phyloP scores from a whole-genome alignment of 2,888 invertebrate species.

The Sarcophaga rosellei region DNA sequence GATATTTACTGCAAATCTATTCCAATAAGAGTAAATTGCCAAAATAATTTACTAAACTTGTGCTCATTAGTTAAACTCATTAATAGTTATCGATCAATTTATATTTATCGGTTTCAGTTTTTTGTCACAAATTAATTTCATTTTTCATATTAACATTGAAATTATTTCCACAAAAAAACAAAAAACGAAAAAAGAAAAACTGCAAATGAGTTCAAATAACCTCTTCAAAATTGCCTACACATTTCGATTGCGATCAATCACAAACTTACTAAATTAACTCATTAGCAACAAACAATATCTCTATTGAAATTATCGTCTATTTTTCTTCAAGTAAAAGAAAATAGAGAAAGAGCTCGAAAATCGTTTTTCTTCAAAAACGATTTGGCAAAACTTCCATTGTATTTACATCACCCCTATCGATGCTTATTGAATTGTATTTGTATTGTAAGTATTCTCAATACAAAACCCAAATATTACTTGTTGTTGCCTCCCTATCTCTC shows the following conservation, averaged over 20 bases:
- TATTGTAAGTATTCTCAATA: constrained; percentile 11
- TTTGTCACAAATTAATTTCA: no score
- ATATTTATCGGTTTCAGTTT: no score
- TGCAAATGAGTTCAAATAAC: no score
- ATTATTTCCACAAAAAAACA: no score
- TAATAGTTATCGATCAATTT: no score
- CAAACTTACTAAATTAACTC: constrained; percentile 61
- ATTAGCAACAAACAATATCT: constrained; percentile 46
- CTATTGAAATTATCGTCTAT: constrained; percentile 33
- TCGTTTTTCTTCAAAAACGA: not conserved
- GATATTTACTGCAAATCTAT: no score
- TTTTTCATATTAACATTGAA: no score
- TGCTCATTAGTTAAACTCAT: not conserved
- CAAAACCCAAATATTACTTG: constrained; percentile 3
- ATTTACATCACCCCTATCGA: constrained; percentile 31
- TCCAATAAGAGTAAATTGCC: no score
- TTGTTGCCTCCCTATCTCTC: not conserved
- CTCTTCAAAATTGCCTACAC: not conserved
- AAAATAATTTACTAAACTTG: not conserved
- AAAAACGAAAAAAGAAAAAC: no score
- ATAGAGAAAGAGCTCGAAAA: not conserved
- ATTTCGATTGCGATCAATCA: constrained; percentile 55
- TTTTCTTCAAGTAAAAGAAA: not conserved
- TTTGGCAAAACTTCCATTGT: constrained; percentile 40
- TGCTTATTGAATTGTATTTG: constrained; percentile 49